These are phyloP conservation scores for Dorcus hopei DNA, from an alignment of 2,888 invertebrate species.

Conservation along the genomic window DNA sequence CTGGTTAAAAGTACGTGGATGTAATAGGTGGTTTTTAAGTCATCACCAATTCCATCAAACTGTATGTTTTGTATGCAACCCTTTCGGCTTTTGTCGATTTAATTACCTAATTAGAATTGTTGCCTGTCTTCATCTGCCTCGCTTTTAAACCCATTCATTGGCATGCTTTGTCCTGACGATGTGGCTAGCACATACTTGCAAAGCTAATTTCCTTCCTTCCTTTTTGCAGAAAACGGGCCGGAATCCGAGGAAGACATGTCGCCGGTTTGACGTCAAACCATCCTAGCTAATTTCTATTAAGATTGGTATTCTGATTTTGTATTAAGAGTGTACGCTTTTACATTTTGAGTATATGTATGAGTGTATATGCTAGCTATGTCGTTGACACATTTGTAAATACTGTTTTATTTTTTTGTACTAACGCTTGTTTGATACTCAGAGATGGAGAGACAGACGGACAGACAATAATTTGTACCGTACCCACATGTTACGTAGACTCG, in stretches of 20 bases:
- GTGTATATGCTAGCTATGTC: slow-evolving; percentile 11
- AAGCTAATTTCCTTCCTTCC: slow-evolving; percentile 3
- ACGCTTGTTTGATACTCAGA: too few species aligned
- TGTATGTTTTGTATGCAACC: neutral
- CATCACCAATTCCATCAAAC: neutral
- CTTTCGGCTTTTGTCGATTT: too few species aligned
- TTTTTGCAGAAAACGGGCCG: slow-evolving; percentile 11
- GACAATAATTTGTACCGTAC: too few species aligned
- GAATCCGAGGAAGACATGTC: slow-evolving; percentile 5
- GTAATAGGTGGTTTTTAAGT: too few species aligned
- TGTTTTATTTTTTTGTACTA: neutral
- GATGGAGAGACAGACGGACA: too few species aligned
- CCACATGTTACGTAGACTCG: too few species aligned
- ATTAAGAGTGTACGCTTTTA: neutral
- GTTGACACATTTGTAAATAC: neutral
- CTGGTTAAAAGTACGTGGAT: too few species aligned
- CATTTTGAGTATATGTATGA: neutral
- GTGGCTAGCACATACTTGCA: slow-evolving; percentile 13
- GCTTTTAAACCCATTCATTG: neutral
- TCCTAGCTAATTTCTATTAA: neutral
- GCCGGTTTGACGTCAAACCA: slow-evolving; percentile 2
- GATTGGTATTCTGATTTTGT: too few species aligned
- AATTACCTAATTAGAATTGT: neutral
- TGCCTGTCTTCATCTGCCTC: neutral
- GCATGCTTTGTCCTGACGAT: slow-evolving; percentile 3